A percentile compares a stretch with the other conserved stretches of the same genome.
Evolutionary conservation across 2,113 vertebrate species (phyloP).

Genomic region (Macquaria australasica): DNA sequence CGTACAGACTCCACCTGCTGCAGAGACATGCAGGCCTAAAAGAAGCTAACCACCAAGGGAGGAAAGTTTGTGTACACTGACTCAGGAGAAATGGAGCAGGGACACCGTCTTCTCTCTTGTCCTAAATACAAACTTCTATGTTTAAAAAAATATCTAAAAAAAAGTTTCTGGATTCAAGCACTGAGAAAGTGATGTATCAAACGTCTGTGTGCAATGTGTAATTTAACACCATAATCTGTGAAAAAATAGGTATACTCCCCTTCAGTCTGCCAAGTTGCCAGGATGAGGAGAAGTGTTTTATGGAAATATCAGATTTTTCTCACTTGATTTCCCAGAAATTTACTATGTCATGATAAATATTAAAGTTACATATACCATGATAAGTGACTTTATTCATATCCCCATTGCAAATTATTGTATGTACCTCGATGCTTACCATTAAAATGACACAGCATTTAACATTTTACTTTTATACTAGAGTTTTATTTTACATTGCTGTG

Average conservation of each 20-base stretch:
- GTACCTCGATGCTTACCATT: neutral
- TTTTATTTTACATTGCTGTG: neutral
- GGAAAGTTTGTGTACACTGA: slow-evolving; percentile 20
- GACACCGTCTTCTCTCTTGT: slow-evolving; percentile 32
- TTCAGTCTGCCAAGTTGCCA: neutral
- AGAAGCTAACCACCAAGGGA: slow-evolving; percentile 17
- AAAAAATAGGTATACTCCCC: neutral
- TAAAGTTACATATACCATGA: neutral
- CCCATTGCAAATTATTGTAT: neutral
- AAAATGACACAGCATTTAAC: neutral
- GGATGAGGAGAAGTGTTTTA: neutral
- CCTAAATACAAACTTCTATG: slow-evolving; percentile 34
- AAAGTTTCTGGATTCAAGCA: neutral
- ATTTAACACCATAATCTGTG: neutral
- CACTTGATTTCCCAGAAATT: neutral
- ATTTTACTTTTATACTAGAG: neutral
- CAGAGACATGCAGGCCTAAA: neutral
- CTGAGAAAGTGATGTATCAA: neutral
- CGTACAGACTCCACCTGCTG: neutral
- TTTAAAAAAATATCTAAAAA: neutral
- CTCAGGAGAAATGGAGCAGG: slow-evolving; percentile 37
- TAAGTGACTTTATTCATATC: neutral
- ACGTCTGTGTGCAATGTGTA: neutral
- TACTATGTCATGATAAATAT: neutral
- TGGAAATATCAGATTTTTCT: neutral